Base-by-base conservation (phyloP, 2,888 invertebrate genomes). In the Agonopterix heracliana region DNA sequence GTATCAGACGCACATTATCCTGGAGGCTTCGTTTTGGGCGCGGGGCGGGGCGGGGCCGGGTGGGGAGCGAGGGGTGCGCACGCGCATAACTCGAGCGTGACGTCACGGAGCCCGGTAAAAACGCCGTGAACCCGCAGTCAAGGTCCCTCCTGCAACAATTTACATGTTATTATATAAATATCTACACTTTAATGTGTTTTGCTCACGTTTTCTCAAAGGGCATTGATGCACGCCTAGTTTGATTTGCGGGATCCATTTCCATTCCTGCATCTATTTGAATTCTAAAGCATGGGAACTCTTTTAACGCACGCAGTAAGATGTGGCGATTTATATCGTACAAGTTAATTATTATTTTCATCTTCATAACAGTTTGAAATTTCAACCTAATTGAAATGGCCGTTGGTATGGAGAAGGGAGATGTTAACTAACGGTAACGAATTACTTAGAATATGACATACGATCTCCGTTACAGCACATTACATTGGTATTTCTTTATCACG, bases 41-140 rank as follows among this genome's bases (percentile, higher is more conserved):
- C 49, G 51, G 63, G 52, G 45, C 34, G 46, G 50, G 46, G 49
- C 35, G 45, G 46, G 45, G 55, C 44, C 48, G 44, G 48, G 52
- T 14, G 46, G 46, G 46, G 54, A 42, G 47, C 38, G 46, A 47
- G 51, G 41, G 48, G 46, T 41, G 49, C 48, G 48, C 55, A 44
- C 49, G 46, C 83, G 79, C 87, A 87, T 87, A 83, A 66, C 85
- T 83, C 61, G 59, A 63, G 60, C 66, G 67, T 86, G 86, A 83
- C 86, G 87, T 87, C 87, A 87, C 71, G 64, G 71, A 68, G 74
- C 69, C 72, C 66, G 69, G 66, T 78, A 82, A 81, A 81, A 84
- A 81, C 74, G 66, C 78, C 78, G 67, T 84, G 83, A 85, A 85
- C 86, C 75, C 78, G 65, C 68, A 78, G 74, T 79, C 85, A 85